Evolutionary conservation across 2,888 invertebrate genomes (phyloP).

Genomic region (Perizoma affinitatum): DNA sequence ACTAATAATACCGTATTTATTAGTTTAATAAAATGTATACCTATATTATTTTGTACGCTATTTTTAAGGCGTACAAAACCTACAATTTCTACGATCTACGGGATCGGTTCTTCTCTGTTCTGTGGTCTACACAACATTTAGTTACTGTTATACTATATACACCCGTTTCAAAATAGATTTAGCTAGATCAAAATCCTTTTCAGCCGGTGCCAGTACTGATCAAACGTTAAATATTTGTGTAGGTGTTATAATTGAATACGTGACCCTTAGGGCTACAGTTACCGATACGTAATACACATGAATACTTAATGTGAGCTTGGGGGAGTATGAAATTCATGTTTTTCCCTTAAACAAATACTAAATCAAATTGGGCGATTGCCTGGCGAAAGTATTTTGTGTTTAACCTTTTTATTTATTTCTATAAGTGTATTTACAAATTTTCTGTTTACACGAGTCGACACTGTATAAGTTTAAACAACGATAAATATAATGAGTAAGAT

Average conservation of each 20-base stretch:
- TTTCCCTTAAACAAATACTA: slow-evolving; percentile 21
- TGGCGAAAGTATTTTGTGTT: background rate
- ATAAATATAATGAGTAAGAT: too few relatives aligned
- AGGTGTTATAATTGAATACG: slow-evolving; percentile 33
- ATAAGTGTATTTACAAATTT: too few relatives aligned
- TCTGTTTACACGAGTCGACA: too few relatives aligned
- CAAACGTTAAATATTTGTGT: slow-evolving; percentile 30
- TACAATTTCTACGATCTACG: too few relatives aligned
- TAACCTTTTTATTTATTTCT: background rate
- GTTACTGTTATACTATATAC: background rate
- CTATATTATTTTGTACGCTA: too few relatives aligned
- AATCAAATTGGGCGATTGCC: slow-evolving; percentile 10
- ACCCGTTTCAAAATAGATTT: slow-evolving; percentile 13
- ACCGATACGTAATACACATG: slow-evolving; percentile 20
- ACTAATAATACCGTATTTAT: too few relatives aligned
- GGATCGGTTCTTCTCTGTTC: too few relatives aligned
- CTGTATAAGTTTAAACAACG: too few relatives aligned
- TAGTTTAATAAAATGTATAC: too few relatives aligned
- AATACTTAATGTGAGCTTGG: slow-evolving; percentile 26
- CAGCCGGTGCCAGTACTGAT: slow-evolving; percentile 24
- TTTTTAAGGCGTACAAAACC: too few relatives aligned
- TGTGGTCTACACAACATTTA: slow-evolving; percentile 1
- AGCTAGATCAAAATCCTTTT: slow-evolving; percentile 22
- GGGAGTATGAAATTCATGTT: slow-evolving; percentile 17
- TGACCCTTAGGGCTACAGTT: slow-evolving; percentile 21